Evolutionary conservation across 2,888 invertebrate species (phyloP), one percentile per base, ranked within the genome.

Genomic region (Smittia sp.): DNA sequence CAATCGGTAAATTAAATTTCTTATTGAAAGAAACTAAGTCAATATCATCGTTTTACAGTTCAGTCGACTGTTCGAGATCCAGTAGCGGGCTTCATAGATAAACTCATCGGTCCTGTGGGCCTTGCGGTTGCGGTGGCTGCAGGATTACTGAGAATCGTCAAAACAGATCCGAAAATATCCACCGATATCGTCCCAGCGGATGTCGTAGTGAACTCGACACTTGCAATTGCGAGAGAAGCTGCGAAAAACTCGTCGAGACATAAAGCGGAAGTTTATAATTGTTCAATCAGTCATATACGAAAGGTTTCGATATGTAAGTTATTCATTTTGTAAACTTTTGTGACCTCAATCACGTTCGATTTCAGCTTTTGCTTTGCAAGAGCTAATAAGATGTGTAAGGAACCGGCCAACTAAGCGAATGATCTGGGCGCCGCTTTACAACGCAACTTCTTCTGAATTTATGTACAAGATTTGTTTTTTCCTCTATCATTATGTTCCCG

Each of bases 1-100:
- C 94, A 25, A 94, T 95, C 76, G 93, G 91, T 90, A 83, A 85
- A n/a, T n/a, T n/a, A n/a, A n/a, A n/a, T n/a, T n/a, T n/a, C n/a
- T n/a, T n/a, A n/a, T n/a, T n/a, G n/a, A n/a, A n/a, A n/a, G n/a
- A n/a, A n/a, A n/a, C n/a, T n/a, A n/a, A n/a, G n/a, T n/a, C n/a
- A n/a, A n/a, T n/a, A n/a, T n/a, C n/a, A n/a, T n/a, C n/a, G n/a
- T n/a, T n/a, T n/a, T n/a, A n/a, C n/a, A n/a, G n/a, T n/a, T n/a
- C n/a, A n/a, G n/a, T n/a, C n/a, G n/a, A n/a, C n/a, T n/a, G n/a
- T n/a, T n/a, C n/a, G n/a, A n/a, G 38, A 38, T 38, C 38, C 38
- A 11, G 11, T 38, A 9, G 6, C 38, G 38, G 38, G 38, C 11
- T 38, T 9, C 38, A 11, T 38, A 9, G 38, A 38, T 11, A 38